A percentile compares a stretch with the other conserved stretches of the same genome.
Conservation (phyloP, 2,113 vertebrate genomes). For the Ariopsis seemanni region DNA sequence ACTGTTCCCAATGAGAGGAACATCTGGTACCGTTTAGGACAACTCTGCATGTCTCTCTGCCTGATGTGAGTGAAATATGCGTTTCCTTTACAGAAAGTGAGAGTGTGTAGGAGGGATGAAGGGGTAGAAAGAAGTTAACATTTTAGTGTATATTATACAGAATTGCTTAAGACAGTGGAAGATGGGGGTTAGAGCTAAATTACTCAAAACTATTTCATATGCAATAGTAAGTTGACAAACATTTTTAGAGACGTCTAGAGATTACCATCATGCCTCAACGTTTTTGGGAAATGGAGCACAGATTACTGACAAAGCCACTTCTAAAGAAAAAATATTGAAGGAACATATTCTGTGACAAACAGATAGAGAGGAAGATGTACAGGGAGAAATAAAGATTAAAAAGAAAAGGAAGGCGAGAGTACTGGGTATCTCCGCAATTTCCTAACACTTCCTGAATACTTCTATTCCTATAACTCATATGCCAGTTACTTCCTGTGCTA, state of each 20-base stretch:
- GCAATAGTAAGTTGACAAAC: neutral
- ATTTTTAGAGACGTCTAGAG: neutral
- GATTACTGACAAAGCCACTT: neutral
- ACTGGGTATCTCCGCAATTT: neutral
- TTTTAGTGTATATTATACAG: slow-evolving; percentile 8
- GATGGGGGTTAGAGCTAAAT: neutral
- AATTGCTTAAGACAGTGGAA: neutral
- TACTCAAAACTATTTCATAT: neutral
- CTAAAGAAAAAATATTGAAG: neutral
- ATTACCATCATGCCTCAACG: neutral
- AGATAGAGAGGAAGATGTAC: neutral
- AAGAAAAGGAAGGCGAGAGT: neutral
- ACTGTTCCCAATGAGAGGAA: slow-evolving; percentile 13
- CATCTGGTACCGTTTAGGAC: slow-evolving; percentile 39
- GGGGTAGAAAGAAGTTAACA: slow-evolving; percentile 29
- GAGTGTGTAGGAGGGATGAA: slow-evolving; percentile 25
- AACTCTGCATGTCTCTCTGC: slow-evolving; percentile 12
- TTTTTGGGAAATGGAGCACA: neutral
- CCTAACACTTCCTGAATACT: neutral
- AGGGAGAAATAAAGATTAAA: neutral
- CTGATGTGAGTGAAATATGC: slow-evolving; percentile 27
- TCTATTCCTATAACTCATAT: neutral
- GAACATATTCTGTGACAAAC: slow-evolving; percentile 3
- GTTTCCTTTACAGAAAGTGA: slow-evolving; percentile 24
- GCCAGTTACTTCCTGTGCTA: slow-evolving; percentile 21